A percentile compares a stretch with the other conserved stretches of the same genome.
Evolutionary conservation across 2,113 vertebrate genomes (phyloP).

Genomic region (Urocynchramus pylzowi): DNA sequence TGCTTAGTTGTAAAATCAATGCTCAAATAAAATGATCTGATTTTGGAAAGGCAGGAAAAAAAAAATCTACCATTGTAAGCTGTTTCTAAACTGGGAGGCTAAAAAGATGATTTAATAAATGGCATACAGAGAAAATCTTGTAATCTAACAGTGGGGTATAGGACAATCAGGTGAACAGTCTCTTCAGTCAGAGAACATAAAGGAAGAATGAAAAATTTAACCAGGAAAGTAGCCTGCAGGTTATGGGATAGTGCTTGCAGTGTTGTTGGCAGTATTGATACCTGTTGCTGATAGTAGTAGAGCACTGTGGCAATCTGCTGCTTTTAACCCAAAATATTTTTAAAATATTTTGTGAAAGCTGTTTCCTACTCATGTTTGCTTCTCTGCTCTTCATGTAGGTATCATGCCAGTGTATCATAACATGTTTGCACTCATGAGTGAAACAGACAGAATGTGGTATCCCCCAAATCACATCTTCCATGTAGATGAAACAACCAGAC

Average conservation of each 20-base stretch:
- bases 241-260: background rate
- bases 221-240: background rate
- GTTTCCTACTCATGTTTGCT: background rate
- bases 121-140: background rate
- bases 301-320: background rate
- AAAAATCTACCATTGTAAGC: background rate
- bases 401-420: conserved; percentile 85
- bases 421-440: conserved; percentile 90
- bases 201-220: background rate
- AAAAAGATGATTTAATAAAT: background rate
- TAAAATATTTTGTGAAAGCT: background rate
- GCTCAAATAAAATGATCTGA: background rate
- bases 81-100: background rate
- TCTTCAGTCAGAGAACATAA: background rate
- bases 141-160: background rate
- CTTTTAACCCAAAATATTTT: background rate
- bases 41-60: background rate
- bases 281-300: background rate
- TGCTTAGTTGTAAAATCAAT: background rate
- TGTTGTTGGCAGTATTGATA: background rate
- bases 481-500: conserved; percentile 74
- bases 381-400: conserved; percentile 74
- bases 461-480: conserved; percentile 92
- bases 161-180: background rate
- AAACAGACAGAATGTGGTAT: conserved; percentile 86